A percentile compares a stretch with the other conserved stretches of the same genome.
Evolutionary conservation across 92 coral and sea anemone species (phyloP).

Genomic region (Plumapathes pennacea): DNA sequence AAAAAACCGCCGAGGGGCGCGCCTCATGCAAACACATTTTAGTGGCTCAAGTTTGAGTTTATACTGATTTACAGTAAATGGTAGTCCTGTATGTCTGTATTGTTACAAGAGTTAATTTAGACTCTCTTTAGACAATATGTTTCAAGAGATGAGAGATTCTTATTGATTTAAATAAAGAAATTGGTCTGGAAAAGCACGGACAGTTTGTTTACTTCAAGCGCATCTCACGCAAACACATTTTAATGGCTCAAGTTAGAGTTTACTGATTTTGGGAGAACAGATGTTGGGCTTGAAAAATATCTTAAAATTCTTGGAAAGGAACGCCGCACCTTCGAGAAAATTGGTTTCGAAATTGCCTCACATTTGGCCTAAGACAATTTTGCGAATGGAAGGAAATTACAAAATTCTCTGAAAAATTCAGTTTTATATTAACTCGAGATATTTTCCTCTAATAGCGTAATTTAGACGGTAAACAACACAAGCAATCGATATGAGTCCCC

Average conservation of each 20-base stretch:
- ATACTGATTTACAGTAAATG: no score
- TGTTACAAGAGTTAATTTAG: no score
- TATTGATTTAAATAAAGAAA: no score
- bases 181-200: no score
- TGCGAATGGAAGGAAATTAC: neutral
- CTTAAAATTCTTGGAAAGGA: neutral
- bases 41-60: no score
- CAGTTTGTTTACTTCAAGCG: no score
- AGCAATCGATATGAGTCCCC: neutral
- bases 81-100: no score
- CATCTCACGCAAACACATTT: neutral
- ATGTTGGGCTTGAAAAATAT: neutral
- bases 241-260: neutral
- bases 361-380: neutral
- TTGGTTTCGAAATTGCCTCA: neutral
- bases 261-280: no score
- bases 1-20: no score
- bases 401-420: neutral
- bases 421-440: neutral
- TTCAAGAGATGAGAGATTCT: neutral
- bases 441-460: neutral
- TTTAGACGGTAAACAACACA: conserved; percentile 1
- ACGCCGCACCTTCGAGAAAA: conserved; percentile 8
- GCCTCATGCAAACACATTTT: no score
- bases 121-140: no score